Evolutionary conservation across 2,797 vertebrate genomes (phyloP), one percentile per base, ranked within the genome.

Genomic region (Urocyon cinereoargenteus): DNA sequence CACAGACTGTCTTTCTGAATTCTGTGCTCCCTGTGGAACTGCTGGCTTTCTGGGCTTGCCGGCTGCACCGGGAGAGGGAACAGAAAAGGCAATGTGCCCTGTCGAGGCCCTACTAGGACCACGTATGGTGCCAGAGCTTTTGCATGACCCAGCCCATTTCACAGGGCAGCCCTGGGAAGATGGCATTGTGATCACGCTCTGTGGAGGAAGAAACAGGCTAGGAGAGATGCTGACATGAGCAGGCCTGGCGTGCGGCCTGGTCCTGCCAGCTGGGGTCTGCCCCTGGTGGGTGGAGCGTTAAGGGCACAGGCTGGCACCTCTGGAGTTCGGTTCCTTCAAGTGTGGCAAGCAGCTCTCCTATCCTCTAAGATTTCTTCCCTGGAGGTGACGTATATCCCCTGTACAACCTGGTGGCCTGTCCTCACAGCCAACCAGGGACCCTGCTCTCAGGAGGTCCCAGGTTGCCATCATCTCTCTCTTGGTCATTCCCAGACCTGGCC

Each of bases 1-100:
- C 55, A 81, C n/a, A 73, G 8, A 9, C 0, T 90, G 91, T 91
- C 82, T 91, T 96, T 94, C 94, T 97, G 72, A 96, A 73, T 96
- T n/a, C 86, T 82, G 72, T 72, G 36, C 55, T 86, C 31, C 83
- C 59, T 87, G 36, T 49, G 28, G 85, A 96, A 94, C 49, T 91
- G 91, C 57, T 40, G 40, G 59, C n/a, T 96, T 68, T 86, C 79
- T 53, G 86, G 77, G 86, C 72, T 90, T 78, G 61, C 66, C 36
- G 78, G 72, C 59, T 62, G 26, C 26, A 13, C 55, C 55, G n/a
- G 22, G 82, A 87, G 36, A 94, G 68, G 64, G 16, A 19, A 85
- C 5, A 86, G 77, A 75, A 86, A 92, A 94, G 34, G 66, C 49
- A 86, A 66, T 51, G 24, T 16, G 5, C 10, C 12, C 45, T 91